Conservation (phyloP, 2,797 vertebrate species). For the Trematomus bernacchii region DNA sequence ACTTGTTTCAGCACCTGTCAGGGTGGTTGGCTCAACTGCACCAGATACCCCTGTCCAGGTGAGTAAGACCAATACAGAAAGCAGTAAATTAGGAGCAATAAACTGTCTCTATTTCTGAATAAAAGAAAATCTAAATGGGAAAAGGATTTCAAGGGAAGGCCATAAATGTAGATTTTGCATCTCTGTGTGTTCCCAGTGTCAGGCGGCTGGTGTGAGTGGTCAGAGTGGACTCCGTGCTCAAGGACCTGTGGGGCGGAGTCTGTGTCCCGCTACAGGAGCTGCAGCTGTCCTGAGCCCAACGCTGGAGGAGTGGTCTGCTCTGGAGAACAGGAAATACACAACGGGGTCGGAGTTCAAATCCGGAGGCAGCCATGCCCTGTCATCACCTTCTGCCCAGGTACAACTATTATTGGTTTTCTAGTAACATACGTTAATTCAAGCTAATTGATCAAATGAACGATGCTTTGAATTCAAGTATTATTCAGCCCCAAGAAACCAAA, state of each 20-base stretch:
- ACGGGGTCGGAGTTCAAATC: conserved; percentile 82
- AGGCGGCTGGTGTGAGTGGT: conserved; percentile 91
- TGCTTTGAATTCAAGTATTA: neutral
- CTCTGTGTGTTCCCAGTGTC: conserved; percentile 76
- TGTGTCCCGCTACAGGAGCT: conserved; percentile 88
- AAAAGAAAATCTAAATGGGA: neutral
- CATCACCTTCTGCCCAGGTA: conserved; percentile 87
- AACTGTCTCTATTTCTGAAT: neutral
- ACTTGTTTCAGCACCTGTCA: conserved; percentile 87
- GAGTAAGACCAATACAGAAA: conserved; percentile 10
- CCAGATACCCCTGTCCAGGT: conserved; percentile 87
- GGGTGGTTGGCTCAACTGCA: conserved; percentile 85
- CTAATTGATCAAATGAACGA: no score
- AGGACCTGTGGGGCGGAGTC: conserved; percentile 88
- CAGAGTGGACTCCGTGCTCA: conserved; percentile 89
- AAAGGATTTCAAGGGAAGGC: neutral
- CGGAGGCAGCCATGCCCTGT: conserved; percentile 86
- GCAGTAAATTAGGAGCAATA: no score
- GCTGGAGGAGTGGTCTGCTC: conserved; percentile 82
- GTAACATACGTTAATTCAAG: neutral
- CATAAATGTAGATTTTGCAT: neutral
- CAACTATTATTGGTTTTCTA: neutral
- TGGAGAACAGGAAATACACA: conserved; percentile 81
- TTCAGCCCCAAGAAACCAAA: neutral
- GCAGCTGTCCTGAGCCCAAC: conserved; percentile 86